Base-by-base conservation (phyloP, 2,888 invertebrate species). In the Mimachlamys varia region DNA sequence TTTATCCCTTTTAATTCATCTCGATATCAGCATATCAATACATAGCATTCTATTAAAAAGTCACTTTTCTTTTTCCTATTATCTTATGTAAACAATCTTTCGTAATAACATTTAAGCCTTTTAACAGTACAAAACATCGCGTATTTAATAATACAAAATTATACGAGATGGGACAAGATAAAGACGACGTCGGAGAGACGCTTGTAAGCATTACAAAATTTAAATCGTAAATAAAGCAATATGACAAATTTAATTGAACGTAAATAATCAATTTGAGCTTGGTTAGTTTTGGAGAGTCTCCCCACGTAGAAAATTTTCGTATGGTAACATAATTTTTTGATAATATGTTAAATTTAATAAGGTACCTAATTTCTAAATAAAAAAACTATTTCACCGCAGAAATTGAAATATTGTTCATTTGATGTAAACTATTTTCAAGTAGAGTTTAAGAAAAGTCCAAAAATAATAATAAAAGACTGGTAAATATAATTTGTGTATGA, bases 61-160 rank as follows among this genome's bases (percentile, higher is more conserved):
- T 76, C 76, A 76, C 76, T 76, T 76, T 76, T 62, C 62, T 62
- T 76, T 76, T 76, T 33, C 76, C 33, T 33, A 33, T 76, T 33
- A 76, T 76, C 76, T 12, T 76, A 76, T 33, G 33, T 22, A 76
- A 27, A 76, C 76, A 76, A 76, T 76, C 76, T 76, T 12, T 33
- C 13, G 12, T 22, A 0, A 2, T 33, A 76, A 33, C 19, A 10
- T 12, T 12, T 2, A 76, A 33, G 76, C 76, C 76, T 76, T 33
- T 10, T 27, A 76, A 76, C 76, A 76, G 76, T 76, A 33, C 76
- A 76, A 27, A 33, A 27, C 13, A 76, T 12, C 10, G 76, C 13
- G 13, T 33, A 76, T 33, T 0, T 33, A 17, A 76, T 22, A 0
- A 33, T 22, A 33, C 76, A 12, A 22, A 27, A 19, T 76, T 76